These are phyloP conservation scores for Lottia scabra DNA, from an alignment of 2,888 invertebrate species.

Conservation along the genomic window DNA sequence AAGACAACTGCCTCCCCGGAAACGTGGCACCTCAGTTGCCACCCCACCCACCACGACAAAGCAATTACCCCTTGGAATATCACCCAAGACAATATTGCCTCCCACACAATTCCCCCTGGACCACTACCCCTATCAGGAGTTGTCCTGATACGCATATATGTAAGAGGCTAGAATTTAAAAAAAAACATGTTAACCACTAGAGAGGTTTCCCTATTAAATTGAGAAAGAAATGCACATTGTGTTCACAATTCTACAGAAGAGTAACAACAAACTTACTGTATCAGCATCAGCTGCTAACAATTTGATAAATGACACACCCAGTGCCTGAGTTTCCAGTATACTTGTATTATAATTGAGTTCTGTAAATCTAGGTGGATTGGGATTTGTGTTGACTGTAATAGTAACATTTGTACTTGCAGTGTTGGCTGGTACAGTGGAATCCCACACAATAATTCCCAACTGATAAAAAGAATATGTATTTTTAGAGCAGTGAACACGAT, in stretches of 20 bases:
- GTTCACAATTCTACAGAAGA: neutral
- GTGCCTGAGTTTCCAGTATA: conserved; percentile 43
- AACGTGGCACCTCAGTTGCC: too few relatives aligned
- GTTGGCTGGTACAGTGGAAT: neutral
- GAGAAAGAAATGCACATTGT: neutral
- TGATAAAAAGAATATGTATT: neutral
- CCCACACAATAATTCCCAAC: conserved; percentile 8
- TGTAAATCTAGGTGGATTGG: conserved; percentile 46
- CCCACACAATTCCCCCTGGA: too few relatives aligned
- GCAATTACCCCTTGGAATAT: too few relatives aligned
- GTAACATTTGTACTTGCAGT: conserved; percentile 46
- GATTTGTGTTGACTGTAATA: conserved; percentile 51
- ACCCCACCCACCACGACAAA: too few relatives aligned
- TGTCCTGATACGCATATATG: too few relatives aligned
- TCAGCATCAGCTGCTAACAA: conserved; percentile 41
- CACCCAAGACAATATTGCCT: too few relatives aligned
- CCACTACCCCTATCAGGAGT: too few relatives aligned
- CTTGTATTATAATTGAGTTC: conserved; percentile 36
- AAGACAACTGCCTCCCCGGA: too few relatives aligned
- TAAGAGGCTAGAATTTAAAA: too few relatives aligned
- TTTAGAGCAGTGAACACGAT: neutral
- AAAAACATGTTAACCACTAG: too few relatives aligned
- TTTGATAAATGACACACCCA: conserved; percentile 41
- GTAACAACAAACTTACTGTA: conserved; percentile 26
- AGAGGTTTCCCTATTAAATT: neutral